Evolutionary conservation across 2,888 invertebrate species (phyloP), one percentile per base, ranked within the genome.

Genomic region (Xanthorhoe designata): DNA sequence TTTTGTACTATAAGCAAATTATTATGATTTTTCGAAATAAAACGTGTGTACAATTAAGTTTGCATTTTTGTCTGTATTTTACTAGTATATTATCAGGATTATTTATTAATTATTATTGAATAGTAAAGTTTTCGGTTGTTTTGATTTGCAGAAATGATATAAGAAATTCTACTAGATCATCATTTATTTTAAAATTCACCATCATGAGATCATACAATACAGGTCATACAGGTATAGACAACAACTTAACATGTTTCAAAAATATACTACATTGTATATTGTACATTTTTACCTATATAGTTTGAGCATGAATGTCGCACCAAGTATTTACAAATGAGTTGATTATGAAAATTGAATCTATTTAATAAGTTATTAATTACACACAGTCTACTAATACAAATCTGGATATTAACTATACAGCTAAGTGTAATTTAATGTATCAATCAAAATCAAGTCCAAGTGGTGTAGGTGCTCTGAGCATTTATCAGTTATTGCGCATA

Each of bases 121-220:
- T n/a, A n/a, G n/a, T n/a, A n/a, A n/a, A n/a, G n/a, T n/a, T n/a
- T n/a, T 10, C 4, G 38, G 38, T 13, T 4, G 10, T 13, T 38
- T 10, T 42, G 38, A 13, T 13, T 42, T 42, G 38, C 13, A 42
- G 13, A 42, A 42, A 42, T 42, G 38, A 42, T 42, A 13, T 42
- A 42, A 13, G 13, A 42, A 42, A 10, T 42, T 9, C 42, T 52
- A 51, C 17, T 17, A 47, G 49, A 56, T 51, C 42, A 57, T 32
- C 32, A 42, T 57, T 52, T 55, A 51, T 17, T 56, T 17, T 7
- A 38, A 38, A 24, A 24, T 54, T 49, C 51, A 58, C 55, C 38
- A 66, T 63, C 54, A 63, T 68, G 69, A 72, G 71, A 72, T 72
- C 71, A 67, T 60, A 47, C n/a, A 56, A 67, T 62, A 52, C 50